Evolutionary conservation across 1,140 invertebrate genomes (phyloP).

Genomic region (Magallana angulata): DNA sequence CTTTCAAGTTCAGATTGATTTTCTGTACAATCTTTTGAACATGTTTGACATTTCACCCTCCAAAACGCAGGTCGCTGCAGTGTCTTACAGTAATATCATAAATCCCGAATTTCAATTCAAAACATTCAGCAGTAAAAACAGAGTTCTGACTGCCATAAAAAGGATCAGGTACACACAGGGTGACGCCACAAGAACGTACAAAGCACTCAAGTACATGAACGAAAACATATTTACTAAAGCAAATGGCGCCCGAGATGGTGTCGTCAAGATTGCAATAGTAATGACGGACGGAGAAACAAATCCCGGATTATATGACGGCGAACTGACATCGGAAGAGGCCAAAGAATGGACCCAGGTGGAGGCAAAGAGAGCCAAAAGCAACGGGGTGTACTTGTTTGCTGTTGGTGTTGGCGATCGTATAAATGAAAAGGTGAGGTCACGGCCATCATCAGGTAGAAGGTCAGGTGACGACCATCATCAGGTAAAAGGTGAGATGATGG

Average conservation of each 20-base stretch:
- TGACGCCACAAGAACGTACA: conserved; percentile 61
- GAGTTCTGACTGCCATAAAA: conserved; percentile 59
- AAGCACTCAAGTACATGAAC: conserved; percentile 53
- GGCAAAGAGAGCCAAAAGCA: conserved; percentile 51
- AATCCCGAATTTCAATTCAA: conserved; percentile 63
- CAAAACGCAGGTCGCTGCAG: conserved; percentile 60
- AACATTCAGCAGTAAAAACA: conserved; percentile 52
- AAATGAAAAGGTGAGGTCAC: conserved; percentile 44
- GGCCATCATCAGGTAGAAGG: too few species aligned
- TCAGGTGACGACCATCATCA: too few species aligned
- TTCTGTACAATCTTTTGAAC: conserved; percentile 64
- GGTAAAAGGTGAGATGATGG: too few species aligned
- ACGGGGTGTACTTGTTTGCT: conserved; percentile 64
- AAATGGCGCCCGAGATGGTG: conserved; percentile 61
- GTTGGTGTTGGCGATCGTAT: conserved; percentile 64
- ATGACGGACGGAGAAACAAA: conserved; percentile 72
- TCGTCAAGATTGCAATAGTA: conserved; percentile 66
- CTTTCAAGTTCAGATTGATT: conserved; percentile 66
- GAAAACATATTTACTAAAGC: conserved; percentile 51
- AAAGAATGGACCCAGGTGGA: conserved; percentile 46
- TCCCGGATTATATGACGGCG: conserved; percentile 43
- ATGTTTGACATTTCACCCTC: conserved; percentile 66
- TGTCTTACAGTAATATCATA: conserved; percentile 62
- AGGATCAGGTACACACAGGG: conserved; percentile 59
- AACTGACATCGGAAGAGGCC: conserved; percentile 51